These are phyloP conservation scores for Caenorhabditis parvicauda DNA, from an alignment of 2,888 invertebrate species.

Conservation along the genomic window DNA sequence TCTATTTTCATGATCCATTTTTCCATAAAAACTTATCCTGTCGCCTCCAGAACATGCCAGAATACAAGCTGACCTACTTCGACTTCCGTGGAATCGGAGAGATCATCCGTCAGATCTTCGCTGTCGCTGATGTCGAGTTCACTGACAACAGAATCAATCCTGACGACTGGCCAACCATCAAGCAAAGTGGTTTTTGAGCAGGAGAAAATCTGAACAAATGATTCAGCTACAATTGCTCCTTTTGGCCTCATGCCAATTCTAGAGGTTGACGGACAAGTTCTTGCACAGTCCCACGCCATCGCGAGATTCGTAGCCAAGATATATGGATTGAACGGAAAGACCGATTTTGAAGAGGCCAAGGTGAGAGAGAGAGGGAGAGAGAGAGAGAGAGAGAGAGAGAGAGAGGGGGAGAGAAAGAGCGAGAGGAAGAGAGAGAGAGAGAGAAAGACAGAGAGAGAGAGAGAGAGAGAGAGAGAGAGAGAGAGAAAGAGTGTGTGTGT, in stretches of 20 bases:
- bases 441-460: constrained; percentile 1
- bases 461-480: constrained; percentile 2
- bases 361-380: neutral
- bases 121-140: constrained; percentile 31
- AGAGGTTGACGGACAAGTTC: constrained; percentile 26
- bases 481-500: constrained; percentile 11
- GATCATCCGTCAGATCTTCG: constrained; percentile 29
- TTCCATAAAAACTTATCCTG: too few relatives aligned
- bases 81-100: constrained; percentile 36
- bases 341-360: constrained; percentile 4
- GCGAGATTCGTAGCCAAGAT: constrained; percentile 27
- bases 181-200: constrained; percentile 23
- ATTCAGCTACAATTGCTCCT: constrained; percentile 19
- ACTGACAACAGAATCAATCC: constrained; percentile 35
- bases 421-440: neutral
- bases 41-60: too few relatives aligned
- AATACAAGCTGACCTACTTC: constrained; percentile 38
- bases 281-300: constrained; percentile 33
- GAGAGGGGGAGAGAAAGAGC: neutral
- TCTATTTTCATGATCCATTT: too few relatives aligned
- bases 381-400: neutral
- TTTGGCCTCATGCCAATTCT: constrained; percentile 34
- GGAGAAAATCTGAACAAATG: neutral
- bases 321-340: constrained; percentile 14
- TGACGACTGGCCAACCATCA: constrained; percentile 37